These are phyloP conservation scores for Scartelaos histophorus DNA, from an alignment of 2,113 vertebrate species.

Conservation along the genomic window DNA sequence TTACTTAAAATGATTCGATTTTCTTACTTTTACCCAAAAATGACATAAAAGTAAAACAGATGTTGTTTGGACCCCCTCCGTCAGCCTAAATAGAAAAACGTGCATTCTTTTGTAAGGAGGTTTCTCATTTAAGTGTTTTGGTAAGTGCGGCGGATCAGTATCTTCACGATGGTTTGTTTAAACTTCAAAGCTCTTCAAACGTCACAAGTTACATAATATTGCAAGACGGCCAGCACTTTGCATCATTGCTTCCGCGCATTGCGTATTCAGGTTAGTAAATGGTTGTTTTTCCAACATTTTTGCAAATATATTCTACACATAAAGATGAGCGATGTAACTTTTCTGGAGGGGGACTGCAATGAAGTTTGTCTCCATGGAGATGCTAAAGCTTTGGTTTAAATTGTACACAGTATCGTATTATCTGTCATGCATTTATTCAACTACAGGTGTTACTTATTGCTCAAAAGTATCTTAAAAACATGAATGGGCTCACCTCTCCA, in stretches of 20 bases:
- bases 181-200: conserved; percentile 6
- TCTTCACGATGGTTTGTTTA: neutral
- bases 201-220: neutral
- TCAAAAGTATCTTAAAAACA: too few relatives aligned
- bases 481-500: too few relatives aligned
- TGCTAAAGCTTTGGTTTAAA: too few relatives aligned
- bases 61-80: neutral
- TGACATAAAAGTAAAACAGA: neutral
- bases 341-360: too few relatives aligned
- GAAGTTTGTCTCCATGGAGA: too few relatives aligned
- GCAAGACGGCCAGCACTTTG: neutral
- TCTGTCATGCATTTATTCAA: too few relatives aligned
- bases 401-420: too few relatives aligned
- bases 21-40: neutral
- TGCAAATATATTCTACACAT: neutral
- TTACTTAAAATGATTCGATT: neutral
- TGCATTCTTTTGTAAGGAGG: neutral
- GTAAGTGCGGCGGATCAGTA: neutral
- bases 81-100: neutral
- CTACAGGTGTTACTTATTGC: too few relatives aligned
- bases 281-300: neutral
- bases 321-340: too few relatives aligned
- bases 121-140: conserved; percentile 1
- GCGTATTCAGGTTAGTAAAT: neutral
- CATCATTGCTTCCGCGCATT: neutral